Percentiles rank a stretch among this genome's conserved stretches.
These are phyloP conservation scores for Himalopsyche phryganea DNA, from an alignment of 1,140 invertebrate genomes.

Conservation along the genomic window DNA sequence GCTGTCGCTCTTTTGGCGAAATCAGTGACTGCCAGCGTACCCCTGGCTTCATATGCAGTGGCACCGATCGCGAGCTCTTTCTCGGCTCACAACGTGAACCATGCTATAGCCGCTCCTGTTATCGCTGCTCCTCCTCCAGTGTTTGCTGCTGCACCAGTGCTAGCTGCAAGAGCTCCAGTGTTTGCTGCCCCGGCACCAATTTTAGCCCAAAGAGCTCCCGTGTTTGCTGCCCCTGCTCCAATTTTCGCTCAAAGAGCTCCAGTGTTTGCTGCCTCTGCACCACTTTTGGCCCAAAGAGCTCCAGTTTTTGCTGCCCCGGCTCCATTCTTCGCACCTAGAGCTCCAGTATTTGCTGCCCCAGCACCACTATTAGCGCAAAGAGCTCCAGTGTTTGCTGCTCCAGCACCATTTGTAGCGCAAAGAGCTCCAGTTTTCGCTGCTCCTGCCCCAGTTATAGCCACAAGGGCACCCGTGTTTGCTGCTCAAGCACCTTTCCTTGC, in stretches of 20 bases:
- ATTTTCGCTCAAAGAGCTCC: slow-evolving; percentile 36
- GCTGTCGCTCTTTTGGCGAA: slow-evolving; percentile 32
- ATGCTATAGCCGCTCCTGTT: slow-evolving; percentile 54
- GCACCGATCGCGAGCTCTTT: slow-evolving; percentile 57
- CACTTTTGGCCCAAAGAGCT: slow-evolving; percentile 52
- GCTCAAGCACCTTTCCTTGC: slow-evolving; percentile 10
- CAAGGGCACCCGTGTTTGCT: slow-evolving; percentile 11
- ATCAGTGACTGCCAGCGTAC: slow-evolving; percentile 39
- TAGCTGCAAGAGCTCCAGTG: slow-evolving; percentile 28
- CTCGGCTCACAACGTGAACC: slow-evolving; percentile 58
- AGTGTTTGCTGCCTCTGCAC: slow-evolving; percentile 52
- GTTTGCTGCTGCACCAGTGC: slow-evolving; percentile 11
- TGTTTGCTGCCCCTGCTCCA: slow-evolving; percentile 20
- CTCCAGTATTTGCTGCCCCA: slow-evolving; percentile 12
- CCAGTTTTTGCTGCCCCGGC: slow-evolving; percentile 41
- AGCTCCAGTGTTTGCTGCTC: neutral
- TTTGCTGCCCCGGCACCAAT: slow-evolving; percentile 24
- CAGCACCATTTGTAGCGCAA: slow-evolving; percentile 47
- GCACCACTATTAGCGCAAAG: slow-evolving; percentile 6
- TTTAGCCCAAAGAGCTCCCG: slow-evolving; percentile 12
- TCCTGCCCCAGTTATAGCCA: slow-evolving; percentile 35
- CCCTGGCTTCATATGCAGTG: slow-evolving; percentile 36
- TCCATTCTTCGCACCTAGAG: slow-evolving; percentile 30
- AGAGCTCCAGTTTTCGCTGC: slow-evolving; percentile 46
- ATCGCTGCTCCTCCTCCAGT: slow-evolving; percentile 24